A percentile compares a stretch with the other conserved stretches of the same genome.
These are phyloP conservation scores for Montipora cactus DNA, from an alignment of 64 coral and sea anemone species.

Conservation along the genomic window DNA sequence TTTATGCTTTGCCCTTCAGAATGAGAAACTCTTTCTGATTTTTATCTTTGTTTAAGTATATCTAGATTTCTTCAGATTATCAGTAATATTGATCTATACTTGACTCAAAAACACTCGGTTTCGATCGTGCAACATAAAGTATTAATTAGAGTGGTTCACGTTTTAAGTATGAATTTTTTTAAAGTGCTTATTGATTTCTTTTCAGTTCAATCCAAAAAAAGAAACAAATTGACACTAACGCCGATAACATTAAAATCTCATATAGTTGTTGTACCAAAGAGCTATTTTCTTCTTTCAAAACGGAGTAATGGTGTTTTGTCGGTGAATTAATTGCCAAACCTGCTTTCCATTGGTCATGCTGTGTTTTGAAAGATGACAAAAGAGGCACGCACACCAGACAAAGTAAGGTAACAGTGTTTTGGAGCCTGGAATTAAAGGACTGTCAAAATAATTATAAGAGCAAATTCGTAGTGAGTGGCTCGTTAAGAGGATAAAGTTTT, in stretches of 20 bases:
- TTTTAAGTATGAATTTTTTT: background rate
- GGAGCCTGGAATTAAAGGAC: background rate
- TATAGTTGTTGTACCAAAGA: slow-evolving; percentile 1
- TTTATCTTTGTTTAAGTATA: no score
- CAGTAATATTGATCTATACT: background rate
- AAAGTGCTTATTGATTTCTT: background rate
- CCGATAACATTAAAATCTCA: background rate
- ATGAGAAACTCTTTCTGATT: no score
- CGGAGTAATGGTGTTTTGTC: background rate
- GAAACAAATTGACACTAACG: background rate
- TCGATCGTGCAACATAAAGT: background rate
- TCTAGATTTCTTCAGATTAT: no score
- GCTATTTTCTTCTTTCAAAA: background rate
- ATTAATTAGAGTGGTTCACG: no score
- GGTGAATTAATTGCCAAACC: background rate
- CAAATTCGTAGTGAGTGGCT: background rate
- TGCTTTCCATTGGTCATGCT: background rate
- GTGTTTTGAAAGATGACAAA: background rate
- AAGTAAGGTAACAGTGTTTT: background rate
- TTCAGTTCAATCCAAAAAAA: no score
- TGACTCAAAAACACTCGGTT: background rate
- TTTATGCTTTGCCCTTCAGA: no score
- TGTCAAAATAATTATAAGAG: background rate
- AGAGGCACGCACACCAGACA: background rate
- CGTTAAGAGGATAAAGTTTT: background rate